A percentile compares a stretch with the other conserved stretches of the same genome.
phyloP scores from a whole-genome alignment of 37 sponge, comb jelly and placozoan genomes.

The Lycopodina hypogea region DNA sequence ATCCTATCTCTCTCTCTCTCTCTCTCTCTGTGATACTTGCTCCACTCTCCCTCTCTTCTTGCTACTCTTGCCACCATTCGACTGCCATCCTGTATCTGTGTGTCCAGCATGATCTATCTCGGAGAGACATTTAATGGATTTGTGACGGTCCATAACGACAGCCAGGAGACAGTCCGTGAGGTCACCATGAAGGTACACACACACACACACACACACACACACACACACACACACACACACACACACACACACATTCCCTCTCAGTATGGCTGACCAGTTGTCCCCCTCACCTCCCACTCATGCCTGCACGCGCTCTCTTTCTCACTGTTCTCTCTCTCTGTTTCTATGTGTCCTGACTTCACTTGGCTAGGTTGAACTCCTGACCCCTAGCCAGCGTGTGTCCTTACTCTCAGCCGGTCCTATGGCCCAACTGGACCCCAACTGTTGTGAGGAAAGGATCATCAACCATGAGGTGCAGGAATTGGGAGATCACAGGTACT shows the following conservation, averaged over 20 bases:
- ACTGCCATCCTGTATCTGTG: not conserved
- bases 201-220: not conserved
- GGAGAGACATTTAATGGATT: conserved; percentile 83
- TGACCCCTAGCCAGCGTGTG: conserved; percentile 58
- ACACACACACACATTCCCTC: not conserved
- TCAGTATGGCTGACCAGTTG: too few species aligned
- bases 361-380: conserved; percentile 63
- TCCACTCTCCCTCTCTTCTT: not conserved
- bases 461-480: conserved; percentile 80
- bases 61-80: not conserved
- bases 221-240: not conserved
- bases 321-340: conserved; percentile 40
- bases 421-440: conserved; percentile 49
- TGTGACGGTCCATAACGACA: conserved; percentile 74
- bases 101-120: conserved; percentile 57
- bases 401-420: conserved; percentile 40
- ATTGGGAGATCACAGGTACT: conserved; percentile 64
- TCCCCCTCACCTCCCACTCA: too few species aligned
- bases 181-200: conserved; percentile 64
- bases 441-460: conserved; percentile 62
- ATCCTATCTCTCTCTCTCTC: not conserved
- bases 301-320: not conserved
- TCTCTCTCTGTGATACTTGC: not conserved
- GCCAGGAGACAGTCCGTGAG: conserved; percentile 58
- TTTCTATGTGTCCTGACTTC: not conserved